Conservation (phyloP, 2,113 vertebrate species). For the Thamnaconus septentrionalis region DNA sequence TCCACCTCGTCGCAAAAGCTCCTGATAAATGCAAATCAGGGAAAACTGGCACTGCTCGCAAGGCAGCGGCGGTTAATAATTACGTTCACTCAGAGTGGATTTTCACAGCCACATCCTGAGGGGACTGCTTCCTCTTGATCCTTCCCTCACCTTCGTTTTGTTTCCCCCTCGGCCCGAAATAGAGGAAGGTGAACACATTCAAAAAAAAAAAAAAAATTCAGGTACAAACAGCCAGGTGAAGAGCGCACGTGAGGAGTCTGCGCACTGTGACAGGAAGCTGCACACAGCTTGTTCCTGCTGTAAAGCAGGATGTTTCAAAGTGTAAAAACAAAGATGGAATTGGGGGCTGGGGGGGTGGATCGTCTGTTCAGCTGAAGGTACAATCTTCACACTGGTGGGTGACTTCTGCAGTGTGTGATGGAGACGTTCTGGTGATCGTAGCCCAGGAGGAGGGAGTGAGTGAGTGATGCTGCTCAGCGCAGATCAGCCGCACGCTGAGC, state of each 20-base stretch:
- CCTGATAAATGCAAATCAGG: slow-evolving; percentile 55
- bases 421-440: slow-evolving; percentile 35
- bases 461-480: too few relatives aligned
- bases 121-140: slow-evolving; percentile 13
- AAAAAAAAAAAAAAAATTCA: too few relatives aligned
- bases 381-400: slow-evolving; percentile 44
- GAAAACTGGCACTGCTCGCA: slow-evolving; percentile 23
- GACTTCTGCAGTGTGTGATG: slow-evolving; percentile 28
- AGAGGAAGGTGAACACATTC: background rate
- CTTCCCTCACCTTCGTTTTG: background rate
- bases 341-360: background rate
- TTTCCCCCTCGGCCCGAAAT: slow-evolving; percentile 7
- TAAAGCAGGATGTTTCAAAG: too few relatives aligned
- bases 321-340: too few relatives aligned
- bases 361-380: slow-evolving; percentile 32
- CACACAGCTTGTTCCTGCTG: too few relatives aligned
- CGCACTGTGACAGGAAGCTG: too few relatives aligned
- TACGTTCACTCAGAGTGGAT: slow-evolving; percentile 57
- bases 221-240: too few relatives aligned
- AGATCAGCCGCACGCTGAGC: too few relatives aligned
- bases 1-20: slow-evolving; percentile 52
- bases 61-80: slow-evolving; percentile 39
- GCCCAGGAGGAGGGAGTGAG: slow-evolving; percentile 25
- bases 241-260: too few relatives aligned
- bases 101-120: background rate